phyloP scores from a whole-genome alignment of 2,888 invertebrate species.

The Vannuccia rotundouncinata region DNA sequence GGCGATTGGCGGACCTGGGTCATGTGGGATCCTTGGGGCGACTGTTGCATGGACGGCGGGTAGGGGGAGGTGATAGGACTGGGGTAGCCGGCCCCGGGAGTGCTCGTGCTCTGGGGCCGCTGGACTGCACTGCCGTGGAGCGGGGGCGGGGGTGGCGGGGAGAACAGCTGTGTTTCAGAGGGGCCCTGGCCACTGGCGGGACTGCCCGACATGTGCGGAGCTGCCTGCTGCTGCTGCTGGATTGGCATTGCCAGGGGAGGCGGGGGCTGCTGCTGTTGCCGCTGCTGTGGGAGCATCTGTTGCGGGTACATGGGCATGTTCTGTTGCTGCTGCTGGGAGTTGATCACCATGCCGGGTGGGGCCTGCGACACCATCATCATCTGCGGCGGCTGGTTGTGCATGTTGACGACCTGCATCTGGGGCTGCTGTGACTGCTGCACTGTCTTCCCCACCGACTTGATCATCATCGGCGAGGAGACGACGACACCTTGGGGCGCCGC shows the following conservation, averaged over 20 bases:
- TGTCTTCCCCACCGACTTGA: too few species aligned
- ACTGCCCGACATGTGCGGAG: not conserved
- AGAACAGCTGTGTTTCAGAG: not conserved
- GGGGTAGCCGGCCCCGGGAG: conserved; percentile 6
- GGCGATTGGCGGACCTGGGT: not conserved
- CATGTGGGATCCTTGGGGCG: not conserved
- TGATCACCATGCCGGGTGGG: not conserved
- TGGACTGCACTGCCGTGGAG: not conserved
- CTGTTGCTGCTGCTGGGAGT: conserved; percentile 4
- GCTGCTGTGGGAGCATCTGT: not conserved
- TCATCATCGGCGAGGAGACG: not conserved
- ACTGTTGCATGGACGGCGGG: not conserved
- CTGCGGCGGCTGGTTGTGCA: not conserved
- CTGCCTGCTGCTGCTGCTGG: not conserved
- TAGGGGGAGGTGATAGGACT: conserved; percentile 10
- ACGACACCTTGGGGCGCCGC: not conserved
- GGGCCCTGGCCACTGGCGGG: not conserved
- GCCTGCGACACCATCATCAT: not conserved
- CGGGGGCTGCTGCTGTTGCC: conserved; percentile 13
- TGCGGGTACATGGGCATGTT: not conserved
- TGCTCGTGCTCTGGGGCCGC: not conserved
- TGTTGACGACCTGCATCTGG: not conserved
- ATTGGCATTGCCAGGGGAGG: not conserved
- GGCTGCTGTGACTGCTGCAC: conserved; percentile 28
- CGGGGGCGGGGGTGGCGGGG: not conserved